Conservation (phyloP, 2,113 vertebrate genomes). For the Pungitius pungitius region DNA sequence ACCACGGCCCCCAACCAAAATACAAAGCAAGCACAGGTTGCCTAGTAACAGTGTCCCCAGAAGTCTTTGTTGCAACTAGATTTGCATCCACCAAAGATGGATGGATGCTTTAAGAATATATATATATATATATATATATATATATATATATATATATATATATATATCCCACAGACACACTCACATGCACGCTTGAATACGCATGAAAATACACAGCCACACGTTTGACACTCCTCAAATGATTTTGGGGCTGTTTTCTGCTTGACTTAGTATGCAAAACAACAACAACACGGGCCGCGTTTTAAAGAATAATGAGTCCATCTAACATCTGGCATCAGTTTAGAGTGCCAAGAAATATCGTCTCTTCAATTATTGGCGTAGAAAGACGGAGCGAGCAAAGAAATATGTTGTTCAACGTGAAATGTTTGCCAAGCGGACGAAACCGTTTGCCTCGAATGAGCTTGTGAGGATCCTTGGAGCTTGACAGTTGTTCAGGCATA, state of each 20-base stretch:
- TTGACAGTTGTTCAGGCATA: slow-evolving; percentile 69
- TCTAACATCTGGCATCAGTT: slow-evolving; percentile 70
- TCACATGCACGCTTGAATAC: slow-evolving; percentile 14
- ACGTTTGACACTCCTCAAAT: slow-evolving; percentile 40
- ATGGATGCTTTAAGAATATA: slow-evolving; percentile 61
- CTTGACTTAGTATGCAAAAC: slow-evolving; percentile 65
- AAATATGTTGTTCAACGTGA: slow-evolving; percentile 60
- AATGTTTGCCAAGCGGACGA: slow-evolving; percentile 65
- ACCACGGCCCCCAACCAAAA: slow-evolving; percentile 53
- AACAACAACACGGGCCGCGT: slow-evolving; percentile 41
- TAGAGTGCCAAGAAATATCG: slow-evolving; percentile 56
- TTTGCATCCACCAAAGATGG: slow-evolving; percentile 73
- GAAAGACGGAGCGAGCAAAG: slow-evolving; percentile 50
- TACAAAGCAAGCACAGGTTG: slow-evolving; percentile 73
- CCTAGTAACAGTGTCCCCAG: slow-evolving; percentile 78
- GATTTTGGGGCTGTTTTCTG: slow-evolving; percentile 59
- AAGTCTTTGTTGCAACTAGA: slow-evolving; percentile 70
- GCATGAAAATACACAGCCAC: slow-evolving; percentile 46
- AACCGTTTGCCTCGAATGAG: slow-evolving; percentile 70
- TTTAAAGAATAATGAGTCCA: slow-evolving; percentile 63
- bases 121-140: no score
- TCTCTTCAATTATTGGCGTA: slow-evolving; percentile 63
- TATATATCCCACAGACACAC: slow-evolving; percentile 36
- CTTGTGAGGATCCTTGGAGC: slow-evolving; percentile 53
- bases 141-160: no score